Conservation (phyloP, 2,113 vertebrate genomes). For the Bujurquina vittata region DNA sequence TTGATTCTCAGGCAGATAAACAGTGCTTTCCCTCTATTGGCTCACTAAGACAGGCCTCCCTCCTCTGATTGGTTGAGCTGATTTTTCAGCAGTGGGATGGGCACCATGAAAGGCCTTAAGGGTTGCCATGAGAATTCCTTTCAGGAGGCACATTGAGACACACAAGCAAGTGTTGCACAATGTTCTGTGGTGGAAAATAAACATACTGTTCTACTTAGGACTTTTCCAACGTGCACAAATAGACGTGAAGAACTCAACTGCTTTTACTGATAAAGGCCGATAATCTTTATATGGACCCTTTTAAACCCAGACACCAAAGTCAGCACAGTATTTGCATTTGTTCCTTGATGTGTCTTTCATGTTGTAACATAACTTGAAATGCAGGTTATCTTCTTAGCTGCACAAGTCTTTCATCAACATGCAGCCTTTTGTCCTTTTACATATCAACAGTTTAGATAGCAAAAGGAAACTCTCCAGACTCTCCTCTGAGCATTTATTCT, state of each 20-base stretch:
- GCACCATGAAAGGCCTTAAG: neutral
- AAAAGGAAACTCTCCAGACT: neutral
- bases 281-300: neutral
- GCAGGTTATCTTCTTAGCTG: no score
- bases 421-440: neutral
- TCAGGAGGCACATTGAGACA: neutral
- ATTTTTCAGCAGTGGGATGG: neutral
- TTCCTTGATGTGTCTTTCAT: neutral
- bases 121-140: neutral
- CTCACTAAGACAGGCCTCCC: conserved; percentile 48
- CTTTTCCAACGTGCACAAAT: neutral
- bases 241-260: neutral
- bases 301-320: neutral
- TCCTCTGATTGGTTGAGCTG: conserved; percentile 67
- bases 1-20: neutral
- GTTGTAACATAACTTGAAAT: neutral
- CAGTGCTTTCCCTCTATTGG: conserved; percentile 59
- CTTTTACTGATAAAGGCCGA: neutral
- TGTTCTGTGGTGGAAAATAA: neutral
- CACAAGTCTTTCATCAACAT: neutral
- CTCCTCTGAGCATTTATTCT: neutral
- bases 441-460: neutral
- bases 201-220: neutral
- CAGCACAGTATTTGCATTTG: neutral
- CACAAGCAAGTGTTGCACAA: conserved; percentile 31